Evolutionary conservation across 2,113 vertebrate species (phyloP), one percentile per base, ranked within the genome.

Genomic region (Phocoena phocoena): DNA sequence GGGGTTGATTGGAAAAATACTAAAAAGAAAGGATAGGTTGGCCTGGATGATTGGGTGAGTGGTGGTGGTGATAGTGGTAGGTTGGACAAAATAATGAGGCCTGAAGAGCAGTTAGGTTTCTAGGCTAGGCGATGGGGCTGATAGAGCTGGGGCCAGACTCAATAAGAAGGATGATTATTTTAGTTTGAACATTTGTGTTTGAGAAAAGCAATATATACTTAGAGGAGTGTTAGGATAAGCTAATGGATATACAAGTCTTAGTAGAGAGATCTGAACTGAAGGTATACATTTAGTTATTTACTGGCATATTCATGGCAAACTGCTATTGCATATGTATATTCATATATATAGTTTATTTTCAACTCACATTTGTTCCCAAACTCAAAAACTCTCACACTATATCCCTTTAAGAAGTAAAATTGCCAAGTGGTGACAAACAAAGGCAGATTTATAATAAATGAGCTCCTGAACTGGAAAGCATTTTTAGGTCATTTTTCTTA

Each of bases 391-490:
- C 79, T 98, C 85, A 65, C 28, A 0, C 63, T 76, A 58, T 68
- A 92, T 93, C 74, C 47, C 90, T 97, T 98, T 96, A 97, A 71
- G 76, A 87, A 98, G 92, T 95, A 95, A 94, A 95, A 62, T 95
- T 96, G 38, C 60, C 26, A 88, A 95, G 53, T 41, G 95, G 87
- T 70, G 88, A 96, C 81, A 12, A 47, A 91, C 14, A 73, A 91
- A 96, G 36, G 4, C 53, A n/a, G 8, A 60, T 95, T 94, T 97
- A 33, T 63, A 84, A 26, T 92, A 92, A 77, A 83, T 95, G 89
- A 44, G 38, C 38, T 96, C 50, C 26, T 87, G 73, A 97, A 68
- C 50, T 20, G 47, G 20, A 94, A 74, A 31, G 83, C 77, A 25
- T 38, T 83, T 18, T 31, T 97, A 38, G 70, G 86, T 71, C 71